Percentiles rank a stretch among this genome's conserved stretches.
phyloP scores from a whole-genome alignment of 2,888 invertebrate genomes.

The Dryobota labecula region DNA sequence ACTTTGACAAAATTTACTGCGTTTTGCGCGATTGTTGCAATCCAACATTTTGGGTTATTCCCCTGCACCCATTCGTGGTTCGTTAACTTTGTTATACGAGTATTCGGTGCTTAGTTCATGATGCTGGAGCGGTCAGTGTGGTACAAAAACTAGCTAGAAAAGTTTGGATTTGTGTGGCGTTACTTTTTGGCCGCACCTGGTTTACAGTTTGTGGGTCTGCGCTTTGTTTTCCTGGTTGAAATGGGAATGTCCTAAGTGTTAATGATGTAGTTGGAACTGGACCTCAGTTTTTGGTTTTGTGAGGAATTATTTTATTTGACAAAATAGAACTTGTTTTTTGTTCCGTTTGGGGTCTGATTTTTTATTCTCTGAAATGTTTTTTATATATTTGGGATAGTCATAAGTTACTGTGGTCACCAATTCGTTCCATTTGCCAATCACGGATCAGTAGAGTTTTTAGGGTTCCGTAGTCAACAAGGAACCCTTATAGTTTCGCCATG shows the following conservation, averaged over 20 bases:
- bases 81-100: slow-evolving; percentile 88
- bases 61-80: slow-evolving; percentile 86
- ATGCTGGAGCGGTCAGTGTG: slow-evolving; percentile 73
- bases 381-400: neutral
- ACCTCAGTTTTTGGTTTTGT: neutral
- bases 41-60: slow-evolving; percentile 84
- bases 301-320: neutral
- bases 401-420: neutral
- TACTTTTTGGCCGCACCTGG: slow-evolving; percentile 39
- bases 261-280: slow-evolving; percentile 17
- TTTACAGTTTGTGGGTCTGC: slow-evolving; percentile 29
- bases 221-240: slow-evolving; percentile 35
- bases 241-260: slow-evolving; percentile 24
- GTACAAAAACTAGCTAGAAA: slow-evolving; percentile 61
- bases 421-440: neutral
- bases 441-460: no score
- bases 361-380: neutral
- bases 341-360: neutral
- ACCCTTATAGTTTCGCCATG: no score
- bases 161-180: slow-evolving; percentile 51
- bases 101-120: slow-evolving; percentile 84
- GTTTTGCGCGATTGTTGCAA: slow-evolving; percentile 87
- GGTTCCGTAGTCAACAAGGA: no score
- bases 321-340: neutral
- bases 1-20: slow-evolving; percentile 80